Percentiles rank a stretch among this genome's conserved stretches.
Conservation (phyloP, 2,113 vertebrate species). For the Bothrops jararaca region DNA sequence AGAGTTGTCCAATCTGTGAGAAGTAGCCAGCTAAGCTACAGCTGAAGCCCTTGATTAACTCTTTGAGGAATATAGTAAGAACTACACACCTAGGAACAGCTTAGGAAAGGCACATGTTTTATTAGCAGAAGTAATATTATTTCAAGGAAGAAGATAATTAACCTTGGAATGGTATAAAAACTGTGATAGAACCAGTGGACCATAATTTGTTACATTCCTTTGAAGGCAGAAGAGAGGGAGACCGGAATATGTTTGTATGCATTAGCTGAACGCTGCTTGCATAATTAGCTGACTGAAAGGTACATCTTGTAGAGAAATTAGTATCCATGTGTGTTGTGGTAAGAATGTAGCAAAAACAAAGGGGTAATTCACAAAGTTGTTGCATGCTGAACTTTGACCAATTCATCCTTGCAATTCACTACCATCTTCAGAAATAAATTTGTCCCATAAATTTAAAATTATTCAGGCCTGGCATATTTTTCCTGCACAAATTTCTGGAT, state of each 20-base stretch:
- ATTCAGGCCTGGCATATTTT: background rate
- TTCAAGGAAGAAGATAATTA: background rate
- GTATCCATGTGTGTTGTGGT: background rate
- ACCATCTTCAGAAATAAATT: background rate
- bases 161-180: background rate
- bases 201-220: background rate
- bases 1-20: background rate
- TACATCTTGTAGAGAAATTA: background rate
- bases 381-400: background rate
- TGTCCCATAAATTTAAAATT: background rate
- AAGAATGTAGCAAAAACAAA: background rate
- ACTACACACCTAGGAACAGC: background rate
- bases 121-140: background rate
- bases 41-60: background rate
- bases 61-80: background rate
- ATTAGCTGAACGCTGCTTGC: background rate
- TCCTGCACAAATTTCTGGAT: background rate
- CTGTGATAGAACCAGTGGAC: background rate
- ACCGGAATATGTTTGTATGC: background rate
- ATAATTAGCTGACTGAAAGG: background rate
- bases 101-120: background rate
- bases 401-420: background rate
- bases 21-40: background rate
- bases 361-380: background rate
- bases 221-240: background rate